Evolutionary conservation across 2,888 invertebrate genomes (phyloP), one percentile per base, ranked within the genome.

Genomic region (Mythimna loreyi): DNA sequence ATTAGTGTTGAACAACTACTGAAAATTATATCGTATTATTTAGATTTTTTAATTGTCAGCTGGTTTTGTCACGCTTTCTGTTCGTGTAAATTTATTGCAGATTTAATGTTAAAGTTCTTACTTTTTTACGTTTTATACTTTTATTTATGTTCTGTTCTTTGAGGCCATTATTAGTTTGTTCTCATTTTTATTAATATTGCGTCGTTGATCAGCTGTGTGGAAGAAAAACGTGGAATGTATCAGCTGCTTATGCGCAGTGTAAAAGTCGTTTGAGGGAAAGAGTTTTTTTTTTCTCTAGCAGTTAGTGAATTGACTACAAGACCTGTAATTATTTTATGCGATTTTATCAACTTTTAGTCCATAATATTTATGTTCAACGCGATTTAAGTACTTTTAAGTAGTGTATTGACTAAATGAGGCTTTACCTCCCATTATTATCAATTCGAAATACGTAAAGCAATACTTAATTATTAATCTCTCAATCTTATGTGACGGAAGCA

Each of bases 1-100:
- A 84, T 87, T 79, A 84, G 80, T 86, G 83, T 85, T 70, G 69
- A 77, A 78, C 63, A 71, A 67, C 50, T 69, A 82, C 72, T 70
- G 69, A 75, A 78, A 78, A 79, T 69, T 58, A 74, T 66, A 67
- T 58, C 68, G 64, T 72, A 64, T 63, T 57, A 71, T 69, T 79
- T 72, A 57, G 45, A 64, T 62, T 56, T 64, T 71, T 79, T 74
- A 72, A 73, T 60, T 67, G 76, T 72, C 75, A 68, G 62, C 60
- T 52, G 52, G 47, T 68, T 75, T 67, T 68, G 80, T 77, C 80
- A 84, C 80, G 80, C 74, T 84, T 80, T 73, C 67, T 25, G 58
- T 79, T 76, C n/a, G 33, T 65, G 67, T 53, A 69, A 66, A 63
- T 72, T 72, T 70, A 70, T 66, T 23, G 58, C 53, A 52, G 45